These are phyloP conservation scores for Crax fasciolata DNA, from an alignment of 2,797 vertebrate species.

Conservation along the genomic window DNA sequence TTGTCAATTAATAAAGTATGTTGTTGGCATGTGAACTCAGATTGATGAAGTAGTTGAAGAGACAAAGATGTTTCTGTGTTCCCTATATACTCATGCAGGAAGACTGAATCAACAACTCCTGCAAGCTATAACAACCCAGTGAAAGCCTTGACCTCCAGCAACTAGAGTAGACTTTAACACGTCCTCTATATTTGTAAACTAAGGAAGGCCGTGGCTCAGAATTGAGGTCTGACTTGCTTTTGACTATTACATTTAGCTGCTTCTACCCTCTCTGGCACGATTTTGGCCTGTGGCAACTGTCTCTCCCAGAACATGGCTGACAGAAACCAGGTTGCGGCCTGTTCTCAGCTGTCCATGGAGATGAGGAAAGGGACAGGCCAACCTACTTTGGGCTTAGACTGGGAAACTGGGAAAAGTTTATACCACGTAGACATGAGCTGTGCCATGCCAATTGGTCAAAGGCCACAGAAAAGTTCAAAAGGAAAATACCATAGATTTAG, in stretches of 20 bases:
- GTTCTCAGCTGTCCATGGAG: not conserved
- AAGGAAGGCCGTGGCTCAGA: accelerated
- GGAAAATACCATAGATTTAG: not conserved
- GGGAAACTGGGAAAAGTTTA: too few relatives aligned
- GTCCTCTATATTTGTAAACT: not conserved
- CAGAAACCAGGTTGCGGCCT: too few relatives aligned
- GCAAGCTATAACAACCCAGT: accelerated
- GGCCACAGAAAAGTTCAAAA: not conserved
- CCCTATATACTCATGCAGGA: accelerated
- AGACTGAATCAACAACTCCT: not conserved
- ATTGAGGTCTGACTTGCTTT: not conserved
- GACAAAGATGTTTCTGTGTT: accelerated
- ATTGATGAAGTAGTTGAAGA: not conserved
- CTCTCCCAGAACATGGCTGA: accelerated
- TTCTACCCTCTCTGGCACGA: not conserved
- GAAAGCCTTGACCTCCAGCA: not conserved
- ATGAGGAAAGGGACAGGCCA: not conserved
- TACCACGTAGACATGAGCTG: not conserved
- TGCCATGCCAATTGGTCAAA: not conserved
- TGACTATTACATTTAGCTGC: not conserved
- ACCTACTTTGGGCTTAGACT: not conserved
- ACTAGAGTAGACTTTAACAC: accelerated
- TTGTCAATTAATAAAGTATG: not conserved
- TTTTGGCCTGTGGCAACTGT: not conserved
- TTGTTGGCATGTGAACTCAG: not conserved